These are phyloP conservation scores for Riptortus pedestris DNA, from an alignment of 1,140 invertebrate species.

Conservation along the genomic window DNA sequence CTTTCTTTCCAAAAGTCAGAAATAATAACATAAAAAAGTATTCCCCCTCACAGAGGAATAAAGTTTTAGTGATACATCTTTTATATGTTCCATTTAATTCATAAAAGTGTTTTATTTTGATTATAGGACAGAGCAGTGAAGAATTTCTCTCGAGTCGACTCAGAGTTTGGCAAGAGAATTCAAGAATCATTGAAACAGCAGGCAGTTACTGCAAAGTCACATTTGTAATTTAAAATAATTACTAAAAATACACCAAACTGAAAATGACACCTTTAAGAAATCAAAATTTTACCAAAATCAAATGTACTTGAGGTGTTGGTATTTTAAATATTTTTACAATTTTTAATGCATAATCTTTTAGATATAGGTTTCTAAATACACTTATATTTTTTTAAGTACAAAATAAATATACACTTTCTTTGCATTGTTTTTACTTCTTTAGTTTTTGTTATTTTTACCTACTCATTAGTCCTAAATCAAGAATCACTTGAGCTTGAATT, in stretches of 20 bases:
- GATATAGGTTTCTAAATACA: no score
- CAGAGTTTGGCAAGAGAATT: constrained; percentile 53
- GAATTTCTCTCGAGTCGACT: constrained; percentile 56
- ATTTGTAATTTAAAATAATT: constrained; percentile 13
- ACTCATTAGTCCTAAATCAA: no score
- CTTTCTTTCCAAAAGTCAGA: not conserved
- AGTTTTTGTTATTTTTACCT: no score
- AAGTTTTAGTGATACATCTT: not conserved
- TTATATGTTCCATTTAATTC: not conserved
- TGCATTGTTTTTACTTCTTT: no score
- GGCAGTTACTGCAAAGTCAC: constrained; percentile 9
- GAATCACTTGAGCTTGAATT: no score
- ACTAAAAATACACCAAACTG: not conserved
- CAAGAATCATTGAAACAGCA: constrained; percentile 43
- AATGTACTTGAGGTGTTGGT: not conserved
- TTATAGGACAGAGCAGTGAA: constrained; percentile 55
- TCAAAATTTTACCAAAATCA: not conserved
- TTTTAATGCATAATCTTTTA: no score
- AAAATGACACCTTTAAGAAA: not conserved
- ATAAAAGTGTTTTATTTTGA: not conserved
- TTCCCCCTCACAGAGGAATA: not conserved
- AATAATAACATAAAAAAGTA: not conserved
- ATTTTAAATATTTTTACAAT: no score
- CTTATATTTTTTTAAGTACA: no score
- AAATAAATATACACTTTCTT: no score